phyloP scores from a whole-genome alignment of 2,113 vertebrate genomes.

The Vireo altiloquus region DNA sequence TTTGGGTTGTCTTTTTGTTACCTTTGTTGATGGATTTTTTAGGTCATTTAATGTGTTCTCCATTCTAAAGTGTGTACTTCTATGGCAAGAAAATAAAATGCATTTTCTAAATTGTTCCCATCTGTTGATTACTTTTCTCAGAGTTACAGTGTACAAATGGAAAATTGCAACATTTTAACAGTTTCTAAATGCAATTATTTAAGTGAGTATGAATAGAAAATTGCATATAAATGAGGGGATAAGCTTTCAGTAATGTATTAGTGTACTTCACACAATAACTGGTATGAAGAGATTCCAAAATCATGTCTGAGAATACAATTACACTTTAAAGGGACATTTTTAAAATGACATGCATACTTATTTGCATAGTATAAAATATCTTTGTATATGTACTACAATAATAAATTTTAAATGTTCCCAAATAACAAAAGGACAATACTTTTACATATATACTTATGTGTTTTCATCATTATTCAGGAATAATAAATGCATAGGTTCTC shows the following conservation, averaged over 20 bases:
- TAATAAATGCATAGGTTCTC: neutral
- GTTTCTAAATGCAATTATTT: slow-evolving; percentile 63
- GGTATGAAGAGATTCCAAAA: slow-evolving; percentile 50
- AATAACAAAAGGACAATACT: neutral
- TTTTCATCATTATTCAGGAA: slow-evolving; percentile 14
- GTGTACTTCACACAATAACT: slow-evolving; percentile 52
- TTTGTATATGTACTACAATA: slow-evolving; percentile 14
- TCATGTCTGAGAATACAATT: slow-evolving; percentile 46
- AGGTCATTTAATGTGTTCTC: slow-evolving; percentile 78
- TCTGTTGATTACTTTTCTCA: slow-evolving; percentile 55
- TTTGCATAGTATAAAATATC: neutral
- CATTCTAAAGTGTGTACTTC: slow-evolving; percentile 38
- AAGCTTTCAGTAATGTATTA: slow-evolving; percentile 55
- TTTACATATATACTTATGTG: neutral
- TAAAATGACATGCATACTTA: slow-evolving; percentile 26
- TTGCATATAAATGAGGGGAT: slow-evolving; percentile 36
- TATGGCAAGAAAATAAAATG: slow-evolving; percentile 55
- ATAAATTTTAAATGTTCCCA: slow-evolving; percentile 10
- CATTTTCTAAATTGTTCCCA: slow-evolving; percentile 49
- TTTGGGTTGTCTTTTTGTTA: slow-evolving; percentile 76
- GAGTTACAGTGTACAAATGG: slow-evolving; percentile 36
- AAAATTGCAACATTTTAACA: slow-evolving; percentile 59
- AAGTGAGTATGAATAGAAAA: slow-evolving; percentile 59
- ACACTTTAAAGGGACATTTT: slow-evolving; percentile 50
- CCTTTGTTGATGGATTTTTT: slow-evolving; percentile 77